Evolutionary conservation across 2,888 invertebrate species (phyloP).

Genomic region (Aphodius sticticus): DNA sequence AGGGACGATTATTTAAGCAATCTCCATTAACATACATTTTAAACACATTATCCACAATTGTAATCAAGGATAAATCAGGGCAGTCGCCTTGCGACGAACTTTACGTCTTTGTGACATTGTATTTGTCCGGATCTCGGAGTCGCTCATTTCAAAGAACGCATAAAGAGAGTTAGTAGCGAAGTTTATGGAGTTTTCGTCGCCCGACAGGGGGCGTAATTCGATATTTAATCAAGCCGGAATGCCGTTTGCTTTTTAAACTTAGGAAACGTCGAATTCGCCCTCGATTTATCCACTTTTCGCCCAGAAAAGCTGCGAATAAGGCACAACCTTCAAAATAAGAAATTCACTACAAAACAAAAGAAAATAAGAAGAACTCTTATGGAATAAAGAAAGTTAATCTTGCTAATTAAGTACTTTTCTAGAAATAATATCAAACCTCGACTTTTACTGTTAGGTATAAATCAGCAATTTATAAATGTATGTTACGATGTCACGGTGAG

Average conservation of each 20-base stretch:
- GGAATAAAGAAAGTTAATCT: too few species aligned
- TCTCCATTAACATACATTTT: neutral
- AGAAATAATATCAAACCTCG: too few species aligned
- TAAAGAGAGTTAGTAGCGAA: neutral
- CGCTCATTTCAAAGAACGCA: neutral
- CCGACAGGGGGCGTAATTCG: neutral
- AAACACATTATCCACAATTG: neutral
- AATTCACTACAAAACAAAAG: too few species aligned
- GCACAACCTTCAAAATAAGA: too few species aligned
- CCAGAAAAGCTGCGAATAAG: neutral
- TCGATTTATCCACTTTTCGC: neutral
- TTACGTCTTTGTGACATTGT: constrained; percentile 4
- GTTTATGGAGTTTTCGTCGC: neutral
- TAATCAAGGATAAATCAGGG: neutral
- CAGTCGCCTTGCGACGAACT: neutral
- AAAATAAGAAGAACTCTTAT: too few species aligned
- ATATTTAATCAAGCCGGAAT: constrained; percentile 4
- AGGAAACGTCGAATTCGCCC: neutral
- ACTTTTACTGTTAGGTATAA: too few species aligned
- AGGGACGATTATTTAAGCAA: neutral
- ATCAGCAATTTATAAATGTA: neutral
- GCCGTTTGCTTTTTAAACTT: neutral
- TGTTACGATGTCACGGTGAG: neutral
- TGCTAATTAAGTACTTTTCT: neutral
- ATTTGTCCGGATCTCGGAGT: neutral